Conservation (phyloP, 2,888 invertebrate genomes). For the Thalpophila matura region DNA sequence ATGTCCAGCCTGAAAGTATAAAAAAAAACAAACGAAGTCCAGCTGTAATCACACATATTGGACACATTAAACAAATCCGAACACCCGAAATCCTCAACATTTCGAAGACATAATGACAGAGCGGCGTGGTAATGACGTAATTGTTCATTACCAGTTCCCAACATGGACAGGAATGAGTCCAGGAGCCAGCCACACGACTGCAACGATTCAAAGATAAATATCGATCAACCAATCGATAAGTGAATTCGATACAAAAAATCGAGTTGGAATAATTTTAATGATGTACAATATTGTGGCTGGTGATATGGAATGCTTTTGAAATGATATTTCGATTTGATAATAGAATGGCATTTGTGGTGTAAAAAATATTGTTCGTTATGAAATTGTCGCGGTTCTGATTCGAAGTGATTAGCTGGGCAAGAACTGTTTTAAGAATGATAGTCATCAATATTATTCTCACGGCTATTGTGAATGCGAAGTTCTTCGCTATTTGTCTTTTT, state of each 20-base stretch:
- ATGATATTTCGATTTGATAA: constrained; percentile 46
- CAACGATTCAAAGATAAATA: constrained; percentile 22
- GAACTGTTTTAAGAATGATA: neutral
- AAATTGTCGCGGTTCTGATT: neutral
- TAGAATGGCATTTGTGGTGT: constrained; percentile 27
- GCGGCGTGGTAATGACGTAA: constrained; percentile 65
- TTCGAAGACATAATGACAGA: constrained; percentile 68
- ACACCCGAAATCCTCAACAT: constrained; percentile 36
- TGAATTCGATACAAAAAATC: constrained; percentile 47
- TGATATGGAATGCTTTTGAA: constrained; percentile 54
- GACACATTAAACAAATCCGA: constrained; percentile 41
- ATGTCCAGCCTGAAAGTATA: constrained; percentile 11
- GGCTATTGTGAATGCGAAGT: neutral
- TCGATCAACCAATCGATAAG: constrained; percentile 42
- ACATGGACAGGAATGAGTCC: constrained; percentile 52
- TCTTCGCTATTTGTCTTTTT: neutral
- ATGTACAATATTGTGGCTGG: constrained; percentile 46
- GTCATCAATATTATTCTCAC: neutral
- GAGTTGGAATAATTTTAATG: constrained; percentile 51
- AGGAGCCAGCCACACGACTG: constrained; percentile 45
- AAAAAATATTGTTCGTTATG: constrained; percentile 27
- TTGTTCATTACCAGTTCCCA: constrained; percentile 63
- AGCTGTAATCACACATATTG: constrained; percentile 26
- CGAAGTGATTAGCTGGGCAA: neutral
- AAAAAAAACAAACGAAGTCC: constrained; percentile 23